Evolutionary conservation across 2,113 vertebrate species (phyloP), one percentile per base, ranked within the genome.

Genomic region (Callorhinus ursinus): DNA sequence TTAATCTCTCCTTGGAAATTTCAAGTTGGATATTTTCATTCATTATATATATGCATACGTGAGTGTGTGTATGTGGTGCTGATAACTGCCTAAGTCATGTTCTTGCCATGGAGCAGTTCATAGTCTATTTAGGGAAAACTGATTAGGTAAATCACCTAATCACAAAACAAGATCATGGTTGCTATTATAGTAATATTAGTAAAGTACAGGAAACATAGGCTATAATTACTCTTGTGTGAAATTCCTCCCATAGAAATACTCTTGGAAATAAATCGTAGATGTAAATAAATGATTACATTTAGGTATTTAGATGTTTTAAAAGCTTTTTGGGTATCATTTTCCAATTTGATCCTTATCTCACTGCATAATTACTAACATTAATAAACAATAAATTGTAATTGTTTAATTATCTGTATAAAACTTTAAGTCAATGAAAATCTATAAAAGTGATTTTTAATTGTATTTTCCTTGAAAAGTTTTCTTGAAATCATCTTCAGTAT

Each of bases 271-370:
- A 93, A 39, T 7, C 1, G 39, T 49, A 82, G 2, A 77, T 90
- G 3, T 92, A n/a, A 88, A 46, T 82, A 83, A 59, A 42, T 92
- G 51, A 42, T 74, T 96, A 46, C 0, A 83, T 63, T 85, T 63
- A 82, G 49, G 3, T 9, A 93, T 92, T 93, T 49, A 67, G 6
- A 46, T 94, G 42, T 92, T 93, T 72, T 59, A 65, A 61, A 74
- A 63, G 6, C 61, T 93, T 88, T 49, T 98, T 88, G 77, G 22
- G 4, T 83, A 51, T 92, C 28, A 86, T 14, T 76, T 95, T 96
- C 22, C 21, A 33, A 15, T 81, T 94, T 94, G 18, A 82, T 72
- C 4, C 14, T 88, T 80, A 71, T 42, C 11, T 93, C 33, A 88
- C 0, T 84, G 24, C 16, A 42, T 96, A 88, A 59, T 76, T 69